Evolutionary conservation across 2,797 vertebrate species (phyloP).

Genomic region (Manis pentadactyla): DNA sequence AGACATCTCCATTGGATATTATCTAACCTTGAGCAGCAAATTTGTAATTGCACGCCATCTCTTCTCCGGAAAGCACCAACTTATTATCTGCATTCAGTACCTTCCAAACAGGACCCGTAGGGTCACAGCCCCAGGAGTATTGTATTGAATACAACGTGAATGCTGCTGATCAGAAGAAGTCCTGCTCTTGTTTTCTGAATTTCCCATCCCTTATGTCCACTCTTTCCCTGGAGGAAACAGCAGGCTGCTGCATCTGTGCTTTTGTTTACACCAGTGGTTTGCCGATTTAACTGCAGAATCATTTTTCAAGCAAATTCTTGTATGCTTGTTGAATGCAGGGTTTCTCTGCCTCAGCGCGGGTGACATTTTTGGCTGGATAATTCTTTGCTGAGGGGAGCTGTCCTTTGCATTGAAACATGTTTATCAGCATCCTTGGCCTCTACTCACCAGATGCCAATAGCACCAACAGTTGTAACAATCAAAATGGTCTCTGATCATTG

Average conservation of each 20-base stretch:
- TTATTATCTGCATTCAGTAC: background rate
- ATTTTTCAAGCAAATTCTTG: background rate
- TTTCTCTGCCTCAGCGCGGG: background rate
- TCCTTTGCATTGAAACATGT: background rate
- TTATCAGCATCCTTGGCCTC: background rate
- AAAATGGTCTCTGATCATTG: background rate
- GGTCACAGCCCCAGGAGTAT: background rate
- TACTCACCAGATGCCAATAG: background rate
- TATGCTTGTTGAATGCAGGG: background rate
- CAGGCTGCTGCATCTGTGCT: background rate
- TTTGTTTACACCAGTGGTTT: background rate
- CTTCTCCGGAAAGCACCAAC: background rate
- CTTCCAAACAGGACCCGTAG: accelerated
- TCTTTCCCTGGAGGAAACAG: background rate
- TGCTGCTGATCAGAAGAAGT: background rate
- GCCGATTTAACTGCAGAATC: background rate
- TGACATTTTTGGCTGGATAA: background rate
- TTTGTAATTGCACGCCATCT: no score
- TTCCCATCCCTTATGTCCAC: background rate
- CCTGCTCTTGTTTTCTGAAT: background rate
- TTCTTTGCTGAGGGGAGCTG: background rate
- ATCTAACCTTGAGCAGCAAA: background rate
- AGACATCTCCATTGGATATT: background rate
- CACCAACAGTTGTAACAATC: background rate
- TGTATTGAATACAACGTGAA: background rate